phyloP scores from a whole-genome alignment of 2,888 invertebrate species.

The Drosophila longiperda region DNA sequence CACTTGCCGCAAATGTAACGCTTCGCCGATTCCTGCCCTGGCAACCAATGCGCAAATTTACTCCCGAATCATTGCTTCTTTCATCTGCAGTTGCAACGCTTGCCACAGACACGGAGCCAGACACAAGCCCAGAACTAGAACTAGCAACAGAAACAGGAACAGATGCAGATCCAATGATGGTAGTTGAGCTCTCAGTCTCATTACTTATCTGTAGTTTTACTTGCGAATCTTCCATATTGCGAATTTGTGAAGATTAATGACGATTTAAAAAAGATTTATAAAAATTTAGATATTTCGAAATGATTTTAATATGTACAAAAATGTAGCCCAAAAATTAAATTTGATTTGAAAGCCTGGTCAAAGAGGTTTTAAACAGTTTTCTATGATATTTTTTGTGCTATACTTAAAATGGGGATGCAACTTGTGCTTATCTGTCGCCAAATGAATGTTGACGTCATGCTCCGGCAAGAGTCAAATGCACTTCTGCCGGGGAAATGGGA shows the following conservation, averaged over 20 bases:
- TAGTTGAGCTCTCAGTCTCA: background rate
- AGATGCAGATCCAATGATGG: background rate
- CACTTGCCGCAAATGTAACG: constrained; percentile 55
- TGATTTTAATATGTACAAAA: background rate
- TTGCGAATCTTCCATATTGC: constrained; percentile 34
- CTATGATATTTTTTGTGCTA: background rate
- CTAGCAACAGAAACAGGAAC: background rate
- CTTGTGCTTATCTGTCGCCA: constrained; percentile 1
- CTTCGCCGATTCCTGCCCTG: constrained; percentile 4
- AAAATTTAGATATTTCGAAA: too few relatives aligned
- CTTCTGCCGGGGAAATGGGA: background rate
- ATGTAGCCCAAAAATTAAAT: background rate
- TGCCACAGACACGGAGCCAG: background rate
- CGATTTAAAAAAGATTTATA: too few relatives aligned
- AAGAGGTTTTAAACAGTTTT: background rate
- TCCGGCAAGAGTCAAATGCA: constrained; percentile 32
- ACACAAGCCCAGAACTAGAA: background rate
- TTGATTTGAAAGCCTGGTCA: background rate
- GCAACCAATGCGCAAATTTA: constrained; percentile 40
- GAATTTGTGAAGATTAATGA: background rate
- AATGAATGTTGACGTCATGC: background rate
- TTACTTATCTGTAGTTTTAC: background rate
- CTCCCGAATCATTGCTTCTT: constrained; percentile 21
- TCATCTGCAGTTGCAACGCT: constrained; percentile 4
- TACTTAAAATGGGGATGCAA: constrained; percentile 23